A percentile compares a stretch with the other conserved stretches of the same genome.
Evolutionary conservation across 2,888 invertebrate species (phyloP).

Genomic region (Limenitis camilla): DNA sequence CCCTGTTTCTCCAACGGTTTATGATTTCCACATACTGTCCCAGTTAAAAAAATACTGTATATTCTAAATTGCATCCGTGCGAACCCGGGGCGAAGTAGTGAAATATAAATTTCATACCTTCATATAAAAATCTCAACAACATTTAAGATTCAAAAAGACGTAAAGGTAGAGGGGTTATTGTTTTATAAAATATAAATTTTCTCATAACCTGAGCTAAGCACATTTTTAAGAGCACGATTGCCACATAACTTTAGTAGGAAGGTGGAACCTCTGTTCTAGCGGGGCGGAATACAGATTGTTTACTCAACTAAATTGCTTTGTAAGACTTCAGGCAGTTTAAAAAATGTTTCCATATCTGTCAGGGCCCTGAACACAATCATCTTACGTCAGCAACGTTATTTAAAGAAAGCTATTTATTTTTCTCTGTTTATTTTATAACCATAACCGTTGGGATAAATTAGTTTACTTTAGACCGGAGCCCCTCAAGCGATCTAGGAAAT

Average conservation of each 20-base stretch:
- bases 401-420: slow-evolving; percentile 16
- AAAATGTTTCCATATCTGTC: slow-evolving; percentile 53
- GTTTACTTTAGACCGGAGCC: slow-evolving; percentile 6
- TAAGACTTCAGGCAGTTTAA: slow-evolving; percentile 53
- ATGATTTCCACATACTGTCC: not conserved
- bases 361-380: slow-evolving; percentile 40
- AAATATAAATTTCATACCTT: not conserved
- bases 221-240: slow-evolving; percentile 21
- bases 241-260: slow-evolving; percentile 19
- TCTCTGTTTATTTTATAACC: slow-evolving; percentile 6
- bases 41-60: not conserved
- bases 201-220: slow-evolving; percentile 21
- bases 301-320: slow-evolving; percentile 65
- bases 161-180: slow-evolving; percentile 10
- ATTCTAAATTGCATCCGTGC: too few species aligned
- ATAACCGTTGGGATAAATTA: slow-evolving; percentile 6
- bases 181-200: slow-evolving; percentile 21
- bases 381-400: slow-evolving; percentile 33
- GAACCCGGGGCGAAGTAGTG: not conserved
- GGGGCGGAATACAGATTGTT: slow-evolving; percentile 17
- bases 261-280: slow-evolving; percentile 17
- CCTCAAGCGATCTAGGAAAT: slow-evolving; percentile 1
- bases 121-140: slow-evolving; percentile 1
- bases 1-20: too few species aligned
- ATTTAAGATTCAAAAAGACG: slow-evolving; percentile 6